Evolutionary conservation across 2,797 vertebrate genomes (phyloP).

Genomic region (Silurus lanzhouensis): DNA sequence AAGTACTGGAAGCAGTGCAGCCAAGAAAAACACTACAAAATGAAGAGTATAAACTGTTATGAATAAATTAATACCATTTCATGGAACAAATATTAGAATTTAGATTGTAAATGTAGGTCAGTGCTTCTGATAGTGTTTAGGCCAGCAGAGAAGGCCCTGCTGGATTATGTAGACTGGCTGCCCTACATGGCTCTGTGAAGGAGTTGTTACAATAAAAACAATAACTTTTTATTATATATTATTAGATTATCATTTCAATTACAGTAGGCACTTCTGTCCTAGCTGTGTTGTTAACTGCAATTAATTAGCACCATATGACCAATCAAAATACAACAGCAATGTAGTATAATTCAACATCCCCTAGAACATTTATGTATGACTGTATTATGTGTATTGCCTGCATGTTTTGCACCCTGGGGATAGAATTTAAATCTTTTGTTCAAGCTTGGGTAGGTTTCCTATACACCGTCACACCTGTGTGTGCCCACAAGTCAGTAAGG

Average conservation of each 20-base stretch:
- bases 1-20: too few species aligned
- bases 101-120: too few species aligned
- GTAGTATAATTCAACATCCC: slow-evolving; percentile 26
- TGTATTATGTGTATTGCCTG: slow-evolving; percentile 29
- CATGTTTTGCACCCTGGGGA: slow-evolving; percentile 33
- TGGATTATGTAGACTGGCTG: background rate
- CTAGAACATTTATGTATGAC: slow-evolving; percentile 14
- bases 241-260: background rate
- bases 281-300: background rate
- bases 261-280: background rate
- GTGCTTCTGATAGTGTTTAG: too few species aligned
- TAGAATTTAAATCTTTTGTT: slow-evolving; percentile 53
- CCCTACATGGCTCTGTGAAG: background rate
- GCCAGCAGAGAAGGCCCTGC: too few species aligned
- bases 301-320: background rate
- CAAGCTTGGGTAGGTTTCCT: slow-evolving; percentile 44
- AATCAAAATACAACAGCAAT: background rate
- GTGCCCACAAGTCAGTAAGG: slow-evolving; percentile 57
- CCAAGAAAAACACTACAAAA: too few species aligned
- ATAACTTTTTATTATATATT: background rate
- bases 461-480: slow-evolving; percentile 52
- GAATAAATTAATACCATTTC: too few species aligned
- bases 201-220: background rate
- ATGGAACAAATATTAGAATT: too few species aligned
- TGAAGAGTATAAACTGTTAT: too few species aligned